Base-by-base conservation (phyloP, 2,113 vertebrate species). In the Alectura lathami region DNA sequence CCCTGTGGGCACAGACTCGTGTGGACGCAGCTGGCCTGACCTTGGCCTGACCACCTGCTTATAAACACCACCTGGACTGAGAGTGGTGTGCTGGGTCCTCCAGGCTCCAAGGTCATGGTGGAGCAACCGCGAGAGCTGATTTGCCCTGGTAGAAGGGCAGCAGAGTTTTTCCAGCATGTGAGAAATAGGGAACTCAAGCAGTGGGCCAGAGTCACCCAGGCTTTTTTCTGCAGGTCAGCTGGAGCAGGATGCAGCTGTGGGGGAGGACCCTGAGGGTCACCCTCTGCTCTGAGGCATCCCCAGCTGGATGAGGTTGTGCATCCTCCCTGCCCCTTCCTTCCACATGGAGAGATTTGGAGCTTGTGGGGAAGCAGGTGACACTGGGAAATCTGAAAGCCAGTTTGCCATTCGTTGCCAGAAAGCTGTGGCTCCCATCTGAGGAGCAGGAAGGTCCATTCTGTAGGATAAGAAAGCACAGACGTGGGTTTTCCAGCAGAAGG, bases 401-500 rank as follows among this genome's bases (percentile, higher is more conserved):
- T 45, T 32, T 62, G 53, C 51, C 32, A 43, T 7, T 10, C 22
- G 43, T 36, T 59, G 22, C 17, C n/a, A 29, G 23, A 50, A 64
- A 68, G 23, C 32, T 6, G 0, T 38, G 11, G 53, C 7, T 88
- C 18, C 68, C 4, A 3, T 22, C 50, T 38, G 29, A 13, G 48
- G 32, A 42, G 56, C 0, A 0, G 60, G 16, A 81, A 16, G 10
- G 11, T 15, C 50, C 4, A 0, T 29, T 90, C 42, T 30, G 26
- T 8, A 29, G 72, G 47, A 34, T 59, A 38, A 60, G 50, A 14
- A 53, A 48, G 29, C 23, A 32, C 29, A 72, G 34, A 11, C n/a
- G 3, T 2, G 23, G 51, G 11, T 36, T 50, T 83, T 50, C 5
- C 0, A 88, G 22, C 5, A 5, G 43, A 51, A 83, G 27, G 42